Conservation (phyloP, 2,113 vertebrate genomes). For the Otocyon megalotis region DNA sequence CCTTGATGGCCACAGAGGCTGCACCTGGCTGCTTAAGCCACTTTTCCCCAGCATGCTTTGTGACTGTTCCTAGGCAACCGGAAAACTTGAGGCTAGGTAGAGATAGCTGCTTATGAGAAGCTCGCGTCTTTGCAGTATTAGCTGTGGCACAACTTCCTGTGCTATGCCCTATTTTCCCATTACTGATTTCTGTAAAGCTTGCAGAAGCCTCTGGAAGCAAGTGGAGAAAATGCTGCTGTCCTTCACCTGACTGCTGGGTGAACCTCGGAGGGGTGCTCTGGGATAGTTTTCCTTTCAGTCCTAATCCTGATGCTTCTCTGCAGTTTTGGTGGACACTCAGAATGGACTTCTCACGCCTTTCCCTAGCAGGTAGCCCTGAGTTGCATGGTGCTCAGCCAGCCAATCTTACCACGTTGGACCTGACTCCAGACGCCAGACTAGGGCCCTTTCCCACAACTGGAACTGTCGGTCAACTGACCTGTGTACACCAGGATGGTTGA, state of each 20-base stretch:
- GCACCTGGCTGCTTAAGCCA: conserved; percentile 12
- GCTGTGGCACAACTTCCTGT: background rate
- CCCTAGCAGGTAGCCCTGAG: background rate
- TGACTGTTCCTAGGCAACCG: background rate
- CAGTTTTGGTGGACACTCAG: background rate
- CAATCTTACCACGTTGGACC: background rate
- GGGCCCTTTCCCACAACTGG: background rate
- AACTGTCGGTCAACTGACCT: background rate
- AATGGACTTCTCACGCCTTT: background rate
- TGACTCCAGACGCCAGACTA: background rate
- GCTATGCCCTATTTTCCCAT: background rate
- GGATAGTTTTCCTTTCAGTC: background rate
- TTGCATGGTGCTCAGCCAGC: background rate
- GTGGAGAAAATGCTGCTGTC: background rate
- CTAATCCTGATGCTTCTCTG: background rate
- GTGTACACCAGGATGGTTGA: background rate
- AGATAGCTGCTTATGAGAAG: conserved; percentile 9
- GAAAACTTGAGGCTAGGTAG: background rate
- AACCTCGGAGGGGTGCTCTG: background rate
- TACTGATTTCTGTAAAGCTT: conserved; percentile 51
- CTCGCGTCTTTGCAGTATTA: conserved; percentile 31
- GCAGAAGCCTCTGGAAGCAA: conserved; percentile 39
- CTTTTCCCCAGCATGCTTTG: background rate
- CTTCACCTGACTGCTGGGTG: background rate
- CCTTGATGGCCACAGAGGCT: conserved; percentile 40